phyloP scores from a whole-genome alignment of 2,888 invertebrate genomes.

The Rosalia funebris region DNA sequence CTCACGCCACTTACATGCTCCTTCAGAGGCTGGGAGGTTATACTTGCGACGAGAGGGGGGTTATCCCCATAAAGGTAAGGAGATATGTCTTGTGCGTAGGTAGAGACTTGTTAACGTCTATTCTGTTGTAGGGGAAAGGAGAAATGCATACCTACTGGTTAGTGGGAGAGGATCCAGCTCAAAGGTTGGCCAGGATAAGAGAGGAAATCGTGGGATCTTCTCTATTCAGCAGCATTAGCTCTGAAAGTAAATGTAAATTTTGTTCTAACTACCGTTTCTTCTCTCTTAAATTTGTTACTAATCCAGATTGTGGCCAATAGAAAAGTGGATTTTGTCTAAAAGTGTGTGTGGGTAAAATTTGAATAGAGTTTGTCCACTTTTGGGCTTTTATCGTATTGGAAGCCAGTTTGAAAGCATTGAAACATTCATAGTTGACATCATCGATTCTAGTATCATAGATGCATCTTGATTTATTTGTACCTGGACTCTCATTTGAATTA shows the following conservation, averaged over 20 bases:
- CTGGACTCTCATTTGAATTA: too few species aligned
- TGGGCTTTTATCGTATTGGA: too few species aligned
- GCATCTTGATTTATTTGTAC: too few species aligned
- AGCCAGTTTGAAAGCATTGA: too few species aligned
- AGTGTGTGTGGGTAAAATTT: too few species aligned
- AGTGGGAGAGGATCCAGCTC: conserved; percentile 68
- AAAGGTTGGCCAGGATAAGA: conserved; percentile 62
- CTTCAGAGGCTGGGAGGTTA: conserved; percentile 79
- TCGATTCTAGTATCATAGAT: too few species aligned
- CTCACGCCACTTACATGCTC: conserved; percentile 74
- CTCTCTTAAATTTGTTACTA: background rate
- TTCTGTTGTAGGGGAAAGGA: conserved; percentile 77
- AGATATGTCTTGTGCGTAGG: too few species aligned
- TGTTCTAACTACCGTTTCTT: background rate
- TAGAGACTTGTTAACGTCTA: too few species aligned
- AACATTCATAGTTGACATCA: too few species aligned
- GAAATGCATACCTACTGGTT: conserved; percentile 82
- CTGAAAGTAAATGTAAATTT: conserved; percentile 60
- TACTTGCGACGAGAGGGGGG: conserved; percentile 76
- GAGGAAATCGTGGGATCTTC: conserved; percentile 63
- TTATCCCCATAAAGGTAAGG: conserved; percentile 77
- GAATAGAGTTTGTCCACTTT: too few species aligned
- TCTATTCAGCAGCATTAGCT: conserved; percentile 62
- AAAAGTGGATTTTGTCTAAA: too few species aligned
- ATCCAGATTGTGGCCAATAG: too few species aligned